Evolutionary conservation across 2,888 invertebrate genomes (phyloP), one percentile per base, ranked within the genome.

Genomic region (Osmoderma eremita): DNA sequence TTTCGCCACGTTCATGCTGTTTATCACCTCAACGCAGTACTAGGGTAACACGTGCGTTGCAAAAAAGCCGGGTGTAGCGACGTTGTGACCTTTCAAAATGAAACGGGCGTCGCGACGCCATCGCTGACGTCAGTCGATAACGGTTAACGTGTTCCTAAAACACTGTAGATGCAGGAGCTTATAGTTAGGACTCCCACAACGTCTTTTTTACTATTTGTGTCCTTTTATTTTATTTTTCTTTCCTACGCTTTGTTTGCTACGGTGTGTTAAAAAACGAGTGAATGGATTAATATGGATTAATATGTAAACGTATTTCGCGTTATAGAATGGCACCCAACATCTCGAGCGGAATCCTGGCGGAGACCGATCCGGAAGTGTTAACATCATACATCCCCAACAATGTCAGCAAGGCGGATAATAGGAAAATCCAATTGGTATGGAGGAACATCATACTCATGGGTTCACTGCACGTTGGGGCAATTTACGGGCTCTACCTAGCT

Each of bases 391-490:
- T 76, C 5, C 75, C 75, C 2, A 67, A 63, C 3, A 68, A 73
- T n/a, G 72, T 72, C 58, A 66, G 72, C 3, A 72, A 73, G 12
- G 75, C 89, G 0, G 87, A 89, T 66, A 83, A 84, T 67, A 82
- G 84, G 48, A 87, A 87, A 67, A 78, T 84, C 39, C 83, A 87
- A 77, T 80, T 91, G 51, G 94, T 95, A 5, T 95, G 94, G 94
- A 86, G 91, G 72, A 95, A 94, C 78, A 91, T 95, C 54, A 81
- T 90, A n/a, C 84, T 91, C 0, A 94, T 95, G 78, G 83, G 84
- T 6, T 91, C 90, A 77, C 86, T 95, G 69, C 94, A 95, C 79
- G 41, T 88, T 54, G 90, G 90, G 1, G 91, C 92, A 0, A 63
- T 93, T 0, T 93, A 92, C 77, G 94, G 94, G 58, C 80, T 88